Conservation (phyloP, 2,888 invertebrate species). For the Melipona beecheii region DNA sequence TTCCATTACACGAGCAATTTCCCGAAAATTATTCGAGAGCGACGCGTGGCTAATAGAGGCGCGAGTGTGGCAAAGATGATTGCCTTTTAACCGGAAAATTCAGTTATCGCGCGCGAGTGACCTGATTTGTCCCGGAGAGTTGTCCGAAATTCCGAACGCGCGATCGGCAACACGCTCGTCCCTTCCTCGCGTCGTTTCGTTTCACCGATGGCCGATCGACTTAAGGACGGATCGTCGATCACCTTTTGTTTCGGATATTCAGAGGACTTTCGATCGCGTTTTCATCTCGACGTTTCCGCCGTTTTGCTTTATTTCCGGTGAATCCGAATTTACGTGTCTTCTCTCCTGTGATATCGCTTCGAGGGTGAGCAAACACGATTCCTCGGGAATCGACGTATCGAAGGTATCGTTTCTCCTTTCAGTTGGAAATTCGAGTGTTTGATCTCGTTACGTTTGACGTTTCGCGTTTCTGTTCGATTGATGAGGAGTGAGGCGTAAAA, state of each 20-base stretch:
- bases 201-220: too few species aligned
- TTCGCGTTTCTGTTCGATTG: neutral
- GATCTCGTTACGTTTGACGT: neutral
- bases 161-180: neutral
- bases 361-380: neutral
- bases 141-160: slow-evolving; percentile 20
- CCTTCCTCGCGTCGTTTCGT: neutral
- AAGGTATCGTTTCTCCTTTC: neutral
- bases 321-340: neutral
- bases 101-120: slow-evolving; percentile 64
- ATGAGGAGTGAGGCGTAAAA: neutral
- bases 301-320: neutral
- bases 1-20: slow-evolving; percentile 70
- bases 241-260: too few species aligned
- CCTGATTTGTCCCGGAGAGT: slow-evolving; percentile 56
- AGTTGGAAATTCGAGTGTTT: neutral
- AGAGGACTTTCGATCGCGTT: too few species aligned
- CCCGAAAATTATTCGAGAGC: slow-evolving; percentile 60
- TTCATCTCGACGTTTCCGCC: too few species aligned
- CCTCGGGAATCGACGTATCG: neutral
- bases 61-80: slow-evolving; percentile 63
- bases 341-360: neutral
- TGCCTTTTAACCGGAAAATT: slow-evolving; percentile 68
- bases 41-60: slow-evolving; percentile 44
- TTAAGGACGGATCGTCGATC: too few species aligned